These are phyloP conservation scores for Drosophila nigromelanica DNA, from an alignment of 1,140 invertebrate genomes.

Conservation along the genomic window DNA sequence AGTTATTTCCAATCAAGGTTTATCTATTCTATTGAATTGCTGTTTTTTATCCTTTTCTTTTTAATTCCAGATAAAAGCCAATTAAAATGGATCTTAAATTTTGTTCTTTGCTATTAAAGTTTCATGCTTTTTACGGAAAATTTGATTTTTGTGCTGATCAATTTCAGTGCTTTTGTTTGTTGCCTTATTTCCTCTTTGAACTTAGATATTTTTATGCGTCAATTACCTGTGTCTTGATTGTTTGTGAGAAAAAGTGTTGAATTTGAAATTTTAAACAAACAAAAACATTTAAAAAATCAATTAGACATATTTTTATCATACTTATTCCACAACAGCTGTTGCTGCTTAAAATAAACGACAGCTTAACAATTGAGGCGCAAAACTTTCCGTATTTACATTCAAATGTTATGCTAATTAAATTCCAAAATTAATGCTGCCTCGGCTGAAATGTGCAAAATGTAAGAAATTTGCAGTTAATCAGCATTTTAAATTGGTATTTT, in stretches of 20 bases:
- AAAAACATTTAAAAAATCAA: background rate
- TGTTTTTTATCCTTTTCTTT: background rate
- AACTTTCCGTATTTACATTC: background rate
- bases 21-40: background rate
- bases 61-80: constrained; percentile 20
- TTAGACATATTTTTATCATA: background rate
- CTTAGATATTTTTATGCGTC: no score
- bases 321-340: background rate
- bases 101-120: background rate
- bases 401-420: constrained; percentile 22
- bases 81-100: background rate
- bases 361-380: background rate
- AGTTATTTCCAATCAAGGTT: no score
- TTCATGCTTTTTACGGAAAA: background rate
- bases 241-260: background rate
- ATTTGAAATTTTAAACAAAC: background rate
- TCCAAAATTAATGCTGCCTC: constrained; percentile 7
- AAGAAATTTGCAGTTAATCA: constrained; percentile 19
- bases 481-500: background rate
- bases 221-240: no score
- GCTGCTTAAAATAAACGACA: background rate
- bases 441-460: constrained; percentile 6
- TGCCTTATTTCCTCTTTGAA: no score
- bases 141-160: background rate
- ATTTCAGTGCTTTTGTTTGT: background rate